Evolutionary conservation across 2,888 invertebrate genomes (phyloP).

Genomic region (Icerya purchasi): DNA sequence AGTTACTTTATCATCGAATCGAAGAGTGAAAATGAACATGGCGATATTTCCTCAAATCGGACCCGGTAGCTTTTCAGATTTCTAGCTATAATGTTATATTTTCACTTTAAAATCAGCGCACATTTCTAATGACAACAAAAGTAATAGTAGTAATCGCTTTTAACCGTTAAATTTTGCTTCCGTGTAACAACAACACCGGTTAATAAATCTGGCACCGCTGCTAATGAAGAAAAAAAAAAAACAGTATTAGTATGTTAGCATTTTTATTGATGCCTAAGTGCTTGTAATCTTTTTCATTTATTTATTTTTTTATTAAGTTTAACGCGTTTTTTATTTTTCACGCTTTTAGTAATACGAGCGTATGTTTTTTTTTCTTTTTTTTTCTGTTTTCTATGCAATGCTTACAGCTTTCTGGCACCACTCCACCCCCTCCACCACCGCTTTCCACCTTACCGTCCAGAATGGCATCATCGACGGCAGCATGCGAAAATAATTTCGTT

Average conservation of each 20-base stretch:
- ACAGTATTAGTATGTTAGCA: too few relatives aligned
- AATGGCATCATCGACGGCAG: background rate
- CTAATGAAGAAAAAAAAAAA: too few relatives aligned
- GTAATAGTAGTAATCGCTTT: conserved; percentile 2
- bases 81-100: too few relatives aligned
- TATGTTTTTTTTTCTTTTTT: background rate
- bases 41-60: too few relatives aligned
- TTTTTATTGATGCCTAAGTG: too few relatives aligned
- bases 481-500: background rate
- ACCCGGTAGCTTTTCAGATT: too few relatives aligned
- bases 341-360: background rate
- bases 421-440: conserved; percentile 14
- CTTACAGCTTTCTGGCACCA: conserved; percentile 14
- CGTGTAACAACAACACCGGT: too few relatives aligned
- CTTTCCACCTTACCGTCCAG: conserved; percentile 13
- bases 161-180: background rate
- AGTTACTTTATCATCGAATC: too few relatives aligned
- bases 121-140: background rate
- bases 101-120: background rate
- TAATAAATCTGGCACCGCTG: too few relatives aligned
- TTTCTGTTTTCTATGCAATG: background rate
- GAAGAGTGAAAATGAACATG: too few relatives aligned
- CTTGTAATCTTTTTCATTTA: background rate
- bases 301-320: background rate
- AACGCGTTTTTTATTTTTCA: conserved; percentile 1